A percentile compares a stretch with the other conserved stretches of the same genome.
phyloP scores from a whole-genome alignment of 2,888 invertebrate species.

The Ptychoptera albimana region DNA sequence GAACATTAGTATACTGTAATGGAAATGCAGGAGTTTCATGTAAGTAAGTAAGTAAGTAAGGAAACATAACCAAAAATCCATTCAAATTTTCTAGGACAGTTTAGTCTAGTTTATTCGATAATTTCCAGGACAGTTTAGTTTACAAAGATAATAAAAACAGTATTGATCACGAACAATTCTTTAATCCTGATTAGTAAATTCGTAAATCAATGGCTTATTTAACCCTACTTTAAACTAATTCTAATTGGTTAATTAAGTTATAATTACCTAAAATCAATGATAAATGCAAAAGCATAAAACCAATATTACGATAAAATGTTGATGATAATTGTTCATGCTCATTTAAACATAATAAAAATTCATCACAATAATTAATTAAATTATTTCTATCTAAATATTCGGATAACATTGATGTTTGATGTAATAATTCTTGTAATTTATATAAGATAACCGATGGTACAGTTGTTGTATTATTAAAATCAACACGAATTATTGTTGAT shows the following conservation, averaged over 20 bases:
- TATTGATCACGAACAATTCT: too few relatives aligned
- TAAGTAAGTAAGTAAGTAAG: too few relatives aligned
- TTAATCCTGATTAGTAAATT: too few relatives aligned
- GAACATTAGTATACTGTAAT: too few relatives aligned
- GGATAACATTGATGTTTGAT: constrained; percentile 18
- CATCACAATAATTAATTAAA: constrained; percentile 13
- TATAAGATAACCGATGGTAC: constrained; percentile 19
- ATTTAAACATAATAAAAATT: constrained; percentile 15
- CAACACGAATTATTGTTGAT: constrained; percentile 12
- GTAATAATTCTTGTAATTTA: constrained; percentile 23
- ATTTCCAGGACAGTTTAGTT: too few relatives aligned
- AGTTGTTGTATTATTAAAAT: constrained; percentile 12
- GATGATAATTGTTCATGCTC: constrained; percentile 14
- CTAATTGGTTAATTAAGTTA: not conserved
- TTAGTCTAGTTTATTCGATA: too few relatives aligned
- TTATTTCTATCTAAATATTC: constrained; percentile 15
- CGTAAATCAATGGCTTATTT: too few relatives aligned
- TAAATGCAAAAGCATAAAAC: constrained; percentile 18
- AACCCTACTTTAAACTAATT: not conserved
- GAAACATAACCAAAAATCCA: too few relatives aligned
- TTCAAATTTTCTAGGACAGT: too few relatives aligned
- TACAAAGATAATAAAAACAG: too few relatives aligned
- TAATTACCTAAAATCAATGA: constrained; percentile 20
- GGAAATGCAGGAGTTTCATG: too few relatives aligned
- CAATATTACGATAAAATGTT: constrained; percentile 20